Base-by-base conservation (phyloP, 2,888 invertebrate genomes). In the Polydrusus pterygomalis region DNA sequence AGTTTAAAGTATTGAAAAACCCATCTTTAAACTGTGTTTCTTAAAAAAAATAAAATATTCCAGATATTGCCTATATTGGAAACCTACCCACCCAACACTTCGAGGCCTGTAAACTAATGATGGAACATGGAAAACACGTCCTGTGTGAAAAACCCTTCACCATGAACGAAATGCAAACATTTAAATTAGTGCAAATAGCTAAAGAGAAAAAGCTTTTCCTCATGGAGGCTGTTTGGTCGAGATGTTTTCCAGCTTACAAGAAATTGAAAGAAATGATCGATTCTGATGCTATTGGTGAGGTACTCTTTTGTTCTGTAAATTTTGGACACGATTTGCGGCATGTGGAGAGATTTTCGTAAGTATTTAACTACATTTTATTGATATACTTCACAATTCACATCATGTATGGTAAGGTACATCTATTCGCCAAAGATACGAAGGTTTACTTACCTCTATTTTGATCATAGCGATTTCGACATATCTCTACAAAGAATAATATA, bases 161-260 rank as follows among this genome's bases (percentile, higher is more conserved):
- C 65, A 88, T 97, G 88, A 96, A 96, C 86, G 88, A 89, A 56
- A 93, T 93, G 81, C 93, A 97, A 86, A 91, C 93, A 0, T 89
- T 90, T 77, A 91, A 92, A 79, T 87, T 98, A 54, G 88, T 96
- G 10, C 88, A 90, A 17, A 84, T 92, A 0, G 96, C 97, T 0
- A 91, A 90, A 82, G 86, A 89, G 34, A 94, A 94, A 82, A 93
- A 94, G 6, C 85, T 94, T 0, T 96, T 96, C 83, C 85, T 96
- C 0, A 95, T 96, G 95, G 96, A 96, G 89, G 97, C 93, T 0
- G 90, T 96, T n/a, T 97, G 97, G 97, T 95, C 95, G 0, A 90
- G 97, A 45, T 96, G 92, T 87, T 92, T 96, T 75, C 97, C 97
- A 0, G 90, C 91, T 0, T 96, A 96, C 85, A 88, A 91, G 60